Conservation (phyloP, 2,797 vertebrate genomes). For the Anas georgica region DNA sequence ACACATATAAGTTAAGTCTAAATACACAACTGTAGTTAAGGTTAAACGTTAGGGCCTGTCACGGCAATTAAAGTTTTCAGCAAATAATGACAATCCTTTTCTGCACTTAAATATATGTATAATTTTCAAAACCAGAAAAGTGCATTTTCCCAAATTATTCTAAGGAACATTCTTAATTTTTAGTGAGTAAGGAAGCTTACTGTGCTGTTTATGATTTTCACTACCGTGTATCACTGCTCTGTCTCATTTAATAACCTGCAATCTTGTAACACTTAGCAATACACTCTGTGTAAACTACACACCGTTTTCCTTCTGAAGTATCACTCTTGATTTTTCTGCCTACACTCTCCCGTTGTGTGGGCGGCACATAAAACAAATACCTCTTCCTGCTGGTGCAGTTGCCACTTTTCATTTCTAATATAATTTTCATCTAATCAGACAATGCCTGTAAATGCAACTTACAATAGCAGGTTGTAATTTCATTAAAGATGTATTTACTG, state of each 20-base stretch:
- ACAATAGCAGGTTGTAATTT: slow-evolving; percentile 76
- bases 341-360: background rate
- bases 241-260: background rate
- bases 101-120: background rate
- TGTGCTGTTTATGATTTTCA: background rate
- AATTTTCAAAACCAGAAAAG: background rate
- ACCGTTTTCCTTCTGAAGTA: background rate
- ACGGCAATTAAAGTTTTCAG: background rate
- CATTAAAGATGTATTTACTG: slow-evolving; percentile 83
- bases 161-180: background rate
- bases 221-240: background rate
- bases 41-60: background rate
- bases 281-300: background rate
- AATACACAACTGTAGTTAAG: background rate
- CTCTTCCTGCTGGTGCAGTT: slow-evolving; percentile 32
- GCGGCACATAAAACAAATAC: slow-evolving; percentile 25
- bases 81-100: background rate
- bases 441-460: slow-evolving; percentile 47
- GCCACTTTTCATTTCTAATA: slow-evolving; percentile 58
- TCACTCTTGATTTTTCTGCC: slow-evolving; percentile 13
- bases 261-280: slow-evolving; percentile 4
- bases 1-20: background rate
- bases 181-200: background rate
- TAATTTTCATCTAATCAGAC: slow-evolving; percentile 64
- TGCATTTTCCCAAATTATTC: background rate